Evolutionary conservation across 2,113 vertebrate genomes (phyloP).

Genomic region (Bubo scandiacus): DNA sequence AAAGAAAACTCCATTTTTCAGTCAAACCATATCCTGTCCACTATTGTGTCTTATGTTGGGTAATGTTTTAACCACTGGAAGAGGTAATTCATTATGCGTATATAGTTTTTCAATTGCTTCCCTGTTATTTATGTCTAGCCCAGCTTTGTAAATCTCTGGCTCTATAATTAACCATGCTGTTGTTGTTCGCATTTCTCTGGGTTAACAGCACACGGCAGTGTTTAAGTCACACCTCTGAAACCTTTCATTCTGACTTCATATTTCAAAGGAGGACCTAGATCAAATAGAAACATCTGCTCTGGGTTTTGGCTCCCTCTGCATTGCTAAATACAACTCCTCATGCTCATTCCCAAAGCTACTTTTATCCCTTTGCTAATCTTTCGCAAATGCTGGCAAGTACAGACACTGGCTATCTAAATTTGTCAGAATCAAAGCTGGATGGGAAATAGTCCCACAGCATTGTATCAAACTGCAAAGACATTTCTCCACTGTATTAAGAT

Average conservation of each 20-base stretch:
- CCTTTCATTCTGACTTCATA: background rate
- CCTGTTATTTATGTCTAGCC: background rate
- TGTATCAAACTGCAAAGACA: background rate
- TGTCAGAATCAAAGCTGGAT: background rate
- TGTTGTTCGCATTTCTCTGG: background rate
- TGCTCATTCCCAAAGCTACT: background rate
- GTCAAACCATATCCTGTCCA: background rate
- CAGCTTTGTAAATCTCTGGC: background rate
- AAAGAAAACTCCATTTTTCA: background rate
- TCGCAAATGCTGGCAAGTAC: background rate
- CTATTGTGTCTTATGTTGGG: background rate
- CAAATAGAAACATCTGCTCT: background rate
- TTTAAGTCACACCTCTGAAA: conserved; percentile 4
- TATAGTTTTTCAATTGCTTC: background rate
- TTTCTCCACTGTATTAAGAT: background rate
- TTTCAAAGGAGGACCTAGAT: background rate
- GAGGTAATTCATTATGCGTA: background rate
- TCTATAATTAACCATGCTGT: background rate
- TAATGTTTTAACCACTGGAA: background rate
- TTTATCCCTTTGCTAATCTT: background rate
- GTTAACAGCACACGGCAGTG: background rate
- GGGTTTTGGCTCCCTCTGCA: background rate
- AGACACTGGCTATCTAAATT: background rate
- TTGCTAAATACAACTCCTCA: background rate
- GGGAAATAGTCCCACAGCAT: background rate